phyloP scores from a whole-genome alignment of 2,113 vertebrate species.

The Gasterosteus aculeatus region DNA sequence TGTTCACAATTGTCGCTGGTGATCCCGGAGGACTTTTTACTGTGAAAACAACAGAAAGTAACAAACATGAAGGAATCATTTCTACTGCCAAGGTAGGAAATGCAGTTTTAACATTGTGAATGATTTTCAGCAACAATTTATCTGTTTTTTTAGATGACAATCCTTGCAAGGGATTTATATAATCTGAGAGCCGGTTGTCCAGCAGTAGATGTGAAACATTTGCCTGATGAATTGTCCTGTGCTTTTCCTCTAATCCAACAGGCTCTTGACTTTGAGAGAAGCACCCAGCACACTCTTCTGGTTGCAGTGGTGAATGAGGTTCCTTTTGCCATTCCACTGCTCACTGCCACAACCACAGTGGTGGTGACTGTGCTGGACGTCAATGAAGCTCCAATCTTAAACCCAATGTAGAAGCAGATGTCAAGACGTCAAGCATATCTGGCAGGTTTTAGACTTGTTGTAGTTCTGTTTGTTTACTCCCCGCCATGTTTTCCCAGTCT shows the following conservation, averaged over 20 bases:
- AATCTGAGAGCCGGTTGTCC: not conserved
- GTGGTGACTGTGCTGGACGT: conserved; percentile 80
- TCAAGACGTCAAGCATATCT: conserved; percentile 15
- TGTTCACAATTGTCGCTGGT: conserved; percentile 83
- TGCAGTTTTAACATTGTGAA: not conserved
- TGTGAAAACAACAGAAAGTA: conserved; percentile 83
- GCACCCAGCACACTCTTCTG: conserved; percentile 72
- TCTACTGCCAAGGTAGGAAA: conserved; percentile 84
- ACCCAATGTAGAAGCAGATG: conserved; percentile 71
- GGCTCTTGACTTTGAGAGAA: conserved; percentile 89
- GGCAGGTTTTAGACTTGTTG: no score
- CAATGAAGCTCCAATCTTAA: conserved; percentile 84
- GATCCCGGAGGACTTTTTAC: conserved; percentile 75
- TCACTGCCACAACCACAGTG: conserved; percentile 85
- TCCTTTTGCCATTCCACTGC: conserved; percentile 63
- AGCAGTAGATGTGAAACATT: not conserved
- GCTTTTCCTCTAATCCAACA: conserved; percentile 48
- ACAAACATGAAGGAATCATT: conserved; percentile 85
- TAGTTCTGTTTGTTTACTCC: no score
- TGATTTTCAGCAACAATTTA: not conserved
- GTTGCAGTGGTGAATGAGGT: conserved; percentile 80
- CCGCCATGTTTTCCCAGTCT: no score
- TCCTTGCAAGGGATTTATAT: not conserved
- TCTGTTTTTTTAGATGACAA: not conserved
- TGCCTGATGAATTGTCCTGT: not conserved